Base-by-base conservation (phyloP, 2,113 vertebrate species). In the Fulmarus glacialis region DNA sequence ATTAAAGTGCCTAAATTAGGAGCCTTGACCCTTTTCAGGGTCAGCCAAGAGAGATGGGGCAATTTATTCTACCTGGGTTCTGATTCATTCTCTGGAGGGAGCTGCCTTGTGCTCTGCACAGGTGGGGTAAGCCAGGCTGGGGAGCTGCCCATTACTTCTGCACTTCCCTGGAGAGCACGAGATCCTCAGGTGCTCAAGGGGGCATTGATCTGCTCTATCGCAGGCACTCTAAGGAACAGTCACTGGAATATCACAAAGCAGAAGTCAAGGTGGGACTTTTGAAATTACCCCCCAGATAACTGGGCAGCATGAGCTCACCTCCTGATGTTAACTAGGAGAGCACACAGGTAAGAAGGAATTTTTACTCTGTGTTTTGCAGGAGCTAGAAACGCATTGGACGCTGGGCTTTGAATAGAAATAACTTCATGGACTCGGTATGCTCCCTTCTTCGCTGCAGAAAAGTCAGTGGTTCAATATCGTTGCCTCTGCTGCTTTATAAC, bases 401-500 rank as follows among this genome's bases (percentile, higher is more conserved):
- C 21, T 75, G 59, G 63, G 50, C 53, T 90, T 83, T 19, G n/a
- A 82, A 59, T 81, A 59, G 70, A 87, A 90, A 52, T 50, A 42
- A 59, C 45, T 89, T 79, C 15, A 66, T 50, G 34, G 43, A 45
- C 50, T 90, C 58, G 15, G 84, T 87, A 85, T 27, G 13, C 42
- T 77, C 59, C 74, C 63, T 82, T 86, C 82, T 84, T 90, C 9
- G 6, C 73, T 78, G 50, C 21, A 48, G 87, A 86, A 52, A 96
- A 94, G n/a, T 55, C 47, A 80, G 26, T 29, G 42, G 52, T 70
- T 85, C 78, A 64, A 20, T 82, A 70, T 73, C 0, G 2, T 60
- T 96, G 84, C 55, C 32, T 88, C 89, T 95, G 71, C 58, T 38
- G 16, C 78, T 96, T 96, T 86, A 90, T 85, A 86, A 86, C 43